Evolutionary conservation across 2,113 vertebrate genomes (phyloP).

Genomic region (Tragelaphus buxtoni): DNA sequence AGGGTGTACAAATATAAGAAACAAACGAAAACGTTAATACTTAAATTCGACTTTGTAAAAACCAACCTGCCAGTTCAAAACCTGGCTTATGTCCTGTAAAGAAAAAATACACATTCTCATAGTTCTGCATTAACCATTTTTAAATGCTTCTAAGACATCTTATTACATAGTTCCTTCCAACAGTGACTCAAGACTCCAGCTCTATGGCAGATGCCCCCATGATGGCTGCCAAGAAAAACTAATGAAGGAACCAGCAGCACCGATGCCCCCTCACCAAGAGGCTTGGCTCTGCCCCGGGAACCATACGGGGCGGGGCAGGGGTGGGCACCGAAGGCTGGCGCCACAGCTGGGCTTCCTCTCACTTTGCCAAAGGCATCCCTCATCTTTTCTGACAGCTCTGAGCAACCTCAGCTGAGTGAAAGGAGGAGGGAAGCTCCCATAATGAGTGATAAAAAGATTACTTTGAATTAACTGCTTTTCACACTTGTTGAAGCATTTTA

Average conservation of each 20-base stretch:
- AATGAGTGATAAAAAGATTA: neutral
- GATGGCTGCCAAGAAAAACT: constrained; percentile 75
- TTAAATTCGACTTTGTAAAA: neutral
- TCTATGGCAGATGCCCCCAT: constrained; percentile 61
- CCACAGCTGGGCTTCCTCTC: neutral
- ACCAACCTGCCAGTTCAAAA: neutral
- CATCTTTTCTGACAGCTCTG: neutral
- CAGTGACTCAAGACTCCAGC: constrained; percentile 64
- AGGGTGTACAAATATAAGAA: neutral
- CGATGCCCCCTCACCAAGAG: neutral
- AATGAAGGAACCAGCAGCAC: constrained; percentile 64
- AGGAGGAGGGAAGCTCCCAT: neutral
- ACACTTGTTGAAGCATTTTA: neutral
- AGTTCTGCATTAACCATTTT: neutral
- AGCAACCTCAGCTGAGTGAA: neutral
- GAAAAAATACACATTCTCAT: neutral
- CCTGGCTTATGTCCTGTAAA: neutral
- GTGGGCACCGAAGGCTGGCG: neutral
- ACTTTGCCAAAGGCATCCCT: neutral
- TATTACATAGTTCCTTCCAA: constrained; percentile 67
- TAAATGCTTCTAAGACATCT: constrained; percentile 52
- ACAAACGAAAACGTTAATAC: neutral
- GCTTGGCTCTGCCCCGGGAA: constrained; percentile 32
- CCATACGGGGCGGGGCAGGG: accelerated
- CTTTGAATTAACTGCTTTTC: neutral